These are phyloP conservation scores for Rhynchotus rufescens DNA, from an alignment of 2,797 vertebrate species.

Conservation along the genomic window DNA sequence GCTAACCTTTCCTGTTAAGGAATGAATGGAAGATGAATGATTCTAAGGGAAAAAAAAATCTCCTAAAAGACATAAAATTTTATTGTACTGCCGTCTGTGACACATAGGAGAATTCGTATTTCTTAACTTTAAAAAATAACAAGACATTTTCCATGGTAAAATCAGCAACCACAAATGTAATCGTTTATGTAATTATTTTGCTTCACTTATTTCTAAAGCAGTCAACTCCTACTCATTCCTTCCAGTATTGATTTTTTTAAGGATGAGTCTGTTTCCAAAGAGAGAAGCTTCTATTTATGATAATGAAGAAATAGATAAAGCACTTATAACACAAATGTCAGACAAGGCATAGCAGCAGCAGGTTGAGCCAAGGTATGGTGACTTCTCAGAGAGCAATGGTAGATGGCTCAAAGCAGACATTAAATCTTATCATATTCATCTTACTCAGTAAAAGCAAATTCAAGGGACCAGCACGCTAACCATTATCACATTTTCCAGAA, in stretches of 20 bases:
- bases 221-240: not conserved
- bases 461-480: not conserved
- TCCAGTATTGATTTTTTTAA: not conserved
- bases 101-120: not conserved
- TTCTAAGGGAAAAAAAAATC: not conserved
- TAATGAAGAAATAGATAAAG: not conserved
- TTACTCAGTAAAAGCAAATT: not conserved
- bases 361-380: not conserved
- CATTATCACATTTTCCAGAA: not conserved
- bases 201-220: not conserved
- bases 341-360: not conserved
- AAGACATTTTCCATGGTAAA: not conserved
- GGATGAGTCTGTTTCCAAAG: not conserved
- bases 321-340: not conserved
- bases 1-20: not conserved
- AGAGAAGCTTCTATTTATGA: not conserved
- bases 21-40: not conserved
- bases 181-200: not conserved
- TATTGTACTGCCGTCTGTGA: not conserved
- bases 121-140: not conserved
- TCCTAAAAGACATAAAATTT: not conserved
- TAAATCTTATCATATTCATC: not conserved
- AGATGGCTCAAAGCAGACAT: not conserved
- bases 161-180: not conserved
- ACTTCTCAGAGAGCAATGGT: not conserved